Evolutionary conservation across 2,888 invertebrate species (phyloP), one percentile per base, ranked within the genome.

Genomic region (Drosophila borborema): DNA sequence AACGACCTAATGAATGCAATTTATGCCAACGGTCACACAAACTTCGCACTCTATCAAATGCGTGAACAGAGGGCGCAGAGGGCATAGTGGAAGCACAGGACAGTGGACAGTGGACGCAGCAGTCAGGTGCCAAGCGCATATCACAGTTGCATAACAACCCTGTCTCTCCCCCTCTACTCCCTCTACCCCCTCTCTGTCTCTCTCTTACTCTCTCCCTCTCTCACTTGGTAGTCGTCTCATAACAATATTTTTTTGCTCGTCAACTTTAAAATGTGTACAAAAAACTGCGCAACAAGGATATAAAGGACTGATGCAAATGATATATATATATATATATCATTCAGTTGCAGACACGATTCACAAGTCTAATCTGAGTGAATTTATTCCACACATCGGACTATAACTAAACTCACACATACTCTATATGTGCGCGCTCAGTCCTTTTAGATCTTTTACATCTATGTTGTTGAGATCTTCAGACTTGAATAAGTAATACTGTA

Each of bases 1-100:
- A 31, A 12, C 46, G 53, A 43, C 48, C 56, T 76, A 79, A 80
- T 81, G 79, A 80, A 82, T 79, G 76, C 81, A 79, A 82, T 81
- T 81, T 79, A 73, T 74, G 71, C 63, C 70, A 72, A 61, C 72
- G 61, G 59, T 60, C 65, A 61, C 73, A 67, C 69, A 56, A 65
- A 72, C 64, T 64, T 80, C 34, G 51, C 73, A 80, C 73, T 76
- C 69, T 49, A 71, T 80, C 64, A 79, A 76, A 66, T 60, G 59
- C 70, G 41, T 1, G 55, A 18, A 18, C 28, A 18, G 7, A 10
- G 16, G 48, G 59, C 59, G 38, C 46, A 14, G 41, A 18, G 18
- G 18, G 6, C 4, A 14, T 14, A 14, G 10, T 36, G 28, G 5
- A 12, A 2, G 20, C 18, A 16, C 28, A 3, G n/a, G 51, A 36